Base-by-base conservation (phyloP, 1,140 invertebrate genomes). In the Drosophila bipectinata region DNA sequence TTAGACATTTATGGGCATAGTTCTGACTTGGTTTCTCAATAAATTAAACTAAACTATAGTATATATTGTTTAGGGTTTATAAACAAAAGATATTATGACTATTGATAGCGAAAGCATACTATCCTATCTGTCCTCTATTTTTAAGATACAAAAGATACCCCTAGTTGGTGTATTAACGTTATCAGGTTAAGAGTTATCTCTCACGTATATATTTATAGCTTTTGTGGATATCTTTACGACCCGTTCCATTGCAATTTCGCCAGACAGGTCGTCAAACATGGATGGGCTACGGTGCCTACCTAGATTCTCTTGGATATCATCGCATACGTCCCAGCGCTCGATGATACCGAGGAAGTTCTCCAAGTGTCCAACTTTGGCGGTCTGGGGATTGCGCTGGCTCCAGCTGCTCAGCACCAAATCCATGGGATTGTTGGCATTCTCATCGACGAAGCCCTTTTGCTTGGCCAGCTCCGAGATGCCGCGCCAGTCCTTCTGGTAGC, bases 251-350 rank as follows among this genome's bases (percentile, higher is more conserved):
- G n/a, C 41, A 15, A 44, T 12, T 39, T 14, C 39, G 12, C 2
- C 14, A 41, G 39, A 41, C 39, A n/a, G 39, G 2, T 41, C 8
- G 14, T 14, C n/a, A 39, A 39, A 12, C 9, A 12, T 30, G 10
- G n/a, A n/a, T n/a, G n/a, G n/a, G n/a, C n/a, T n/a, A n/a, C n/a
- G n/a, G n/a, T n/a, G n/a, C n/a, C 81, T 90, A 95, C 95, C 92
- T 69, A 96, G 91, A 24, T 94, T 88, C 37, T 92, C 73, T 58
- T 89, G 75, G 14, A 93, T 92, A 82, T 96, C 95, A 66, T 95
- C 93, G 12, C 94, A 75, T 41, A 95, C 93, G 91, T 96, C 95
- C 92, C 93, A 95, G 68, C 95, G 92, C 74, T 95, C 95, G 41
- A 96, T 92, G 55, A 93, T 85, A 63, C 93, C 92, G 5, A 96